Evolutionary conservation across 2,797 vertebrate species (phyloP), one percentile per base, ranked within the genome.

Genomic region (Champsocephalus esox): DNA sequence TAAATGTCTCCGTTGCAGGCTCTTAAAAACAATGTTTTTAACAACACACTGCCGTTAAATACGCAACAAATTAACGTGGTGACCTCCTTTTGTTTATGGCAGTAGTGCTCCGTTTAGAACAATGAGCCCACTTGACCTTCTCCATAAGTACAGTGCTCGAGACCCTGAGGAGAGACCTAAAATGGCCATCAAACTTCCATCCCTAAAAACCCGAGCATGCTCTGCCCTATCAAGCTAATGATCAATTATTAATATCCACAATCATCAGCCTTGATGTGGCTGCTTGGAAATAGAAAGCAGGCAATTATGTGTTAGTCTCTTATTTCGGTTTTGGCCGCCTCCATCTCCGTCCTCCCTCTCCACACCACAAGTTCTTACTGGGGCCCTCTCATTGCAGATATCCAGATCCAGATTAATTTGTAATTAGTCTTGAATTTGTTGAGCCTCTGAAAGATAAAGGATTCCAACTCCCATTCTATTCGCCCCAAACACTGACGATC

Each of bases 341-440:
- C 88, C 84, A 84, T 89, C 85, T 88, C 83, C 75, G 83, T 82
- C 86, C 81, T 81, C 87, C 88, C 80, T 88, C 88, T 79, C 83
- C 84, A 76, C 82, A 73, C 82, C 85, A 90, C 87, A 82, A 91
- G 80, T 93, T 93, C 91, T 93, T 92, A 93, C 90, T 94, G 91
- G 86, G 88, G 81, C 90, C 90, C 92, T 95, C 94, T 94, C 92
- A 91, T 87, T 93, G 94, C 93, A 93, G 94, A 95, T 95, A 94
- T 94, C 94, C 93, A 93, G 92, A 94, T 94, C 88, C 94, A 94
- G 95, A 96, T 95, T 95, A 95, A 95, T 95, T 95, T 95, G 95
- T 94, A 95, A 96, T 96, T 96, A 96, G 94, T 94, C 93, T 94
- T 95, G 94, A 95, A 94, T 95, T 95, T 95, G 94, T 95, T 94